phyloP scores from a whole-genome alignment of 2,113 vertebrate genomes.

The Tympanuchus pallidicinctus region DNA sequence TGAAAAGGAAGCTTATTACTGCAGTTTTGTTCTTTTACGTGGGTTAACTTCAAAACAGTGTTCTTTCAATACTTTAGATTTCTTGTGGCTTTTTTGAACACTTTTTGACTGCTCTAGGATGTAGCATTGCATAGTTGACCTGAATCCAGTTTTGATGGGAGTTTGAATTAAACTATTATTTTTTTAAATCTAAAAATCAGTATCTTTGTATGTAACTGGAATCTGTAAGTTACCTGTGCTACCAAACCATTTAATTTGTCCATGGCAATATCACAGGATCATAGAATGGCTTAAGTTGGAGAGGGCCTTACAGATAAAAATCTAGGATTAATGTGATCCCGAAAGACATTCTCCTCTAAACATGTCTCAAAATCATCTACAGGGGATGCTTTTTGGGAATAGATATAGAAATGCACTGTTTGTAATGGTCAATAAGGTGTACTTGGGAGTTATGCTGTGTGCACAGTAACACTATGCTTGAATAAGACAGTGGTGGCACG shows the following conservation, averaged over 20 bases:
- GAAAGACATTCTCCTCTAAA: neutral
- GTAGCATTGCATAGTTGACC: neutral
- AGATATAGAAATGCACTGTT: neutral
- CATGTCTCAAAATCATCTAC: neutral
- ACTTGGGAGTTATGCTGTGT: neutral
- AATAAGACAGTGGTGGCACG: neutral
- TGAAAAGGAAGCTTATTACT: neutral
- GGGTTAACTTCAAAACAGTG: neutral
- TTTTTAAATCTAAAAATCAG: neutral
- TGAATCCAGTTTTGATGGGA: neutral
- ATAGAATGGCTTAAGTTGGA: too few relatives aligned
- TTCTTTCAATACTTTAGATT: neutral
- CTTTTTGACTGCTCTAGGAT: neutral
- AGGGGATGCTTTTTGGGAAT: neutral
- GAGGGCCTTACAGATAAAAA: neutral
- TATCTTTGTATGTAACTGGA: neutral
- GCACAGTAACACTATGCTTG: neutral
- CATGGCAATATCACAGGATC: neutral
- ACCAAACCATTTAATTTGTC: neutral
- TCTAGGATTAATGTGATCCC: neutral
- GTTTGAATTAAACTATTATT: neutral
- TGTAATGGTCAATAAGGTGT: neutral
- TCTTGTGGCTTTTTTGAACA: neutral
- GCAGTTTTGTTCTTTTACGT: neutral
- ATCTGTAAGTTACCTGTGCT: neutral